Percentiles rank a stretch among this genome's conserved stretches.
Evolutionary conservation across 2,113 vertebrate species (phyloP).

Genomic region (Varanus komodoensis): DNA sequence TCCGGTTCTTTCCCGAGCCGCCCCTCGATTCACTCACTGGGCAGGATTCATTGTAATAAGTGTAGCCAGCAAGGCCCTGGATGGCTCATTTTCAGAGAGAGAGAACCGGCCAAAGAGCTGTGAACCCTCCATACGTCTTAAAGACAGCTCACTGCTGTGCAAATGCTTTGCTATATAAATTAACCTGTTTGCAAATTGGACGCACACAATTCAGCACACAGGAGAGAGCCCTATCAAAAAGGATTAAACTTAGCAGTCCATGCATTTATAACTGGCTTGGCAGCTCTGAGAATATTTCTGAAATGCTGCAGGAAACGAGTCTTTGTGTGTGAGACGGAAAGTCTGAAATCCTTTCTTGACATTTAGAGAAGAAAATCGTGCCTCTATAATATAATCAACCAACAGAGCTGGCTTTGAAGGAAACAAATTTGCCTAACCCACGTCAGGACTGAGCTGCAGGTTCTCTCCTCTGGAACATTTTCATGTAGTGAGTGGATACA

Average conservation of each 20-base stretch:
- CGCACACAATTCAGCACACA: neutral
- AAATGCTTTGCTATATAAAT: constrained; percentile 6
- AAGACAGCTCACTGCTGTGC: neutral
- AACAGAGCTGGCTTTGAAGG: neutral
- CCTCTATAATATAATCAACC: neutral
- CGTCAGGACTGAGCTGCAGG: neutral
- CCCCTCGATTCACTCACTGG: neutral
- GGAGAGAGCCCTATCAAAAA: neutral
- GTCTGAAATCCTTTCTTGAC: neutral
- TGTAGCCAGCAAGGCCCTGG: neutral
- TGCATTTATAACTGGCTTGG: neutral
- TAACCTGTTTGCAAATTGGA: constrained; percentile 15
- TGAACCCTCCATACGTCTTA: neutral
- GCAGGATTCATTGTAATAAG: neutral
- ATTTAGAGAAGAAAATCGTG: constrained; percentile 26
- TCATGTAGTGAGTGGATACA: neutral
- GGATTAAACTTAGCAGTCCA: neutral
- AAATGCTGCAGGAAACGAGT: neutral
- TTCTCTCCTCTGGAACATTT: neutral
- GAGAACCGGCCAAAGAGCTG: neutral
- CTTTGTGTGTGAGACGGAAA: neutral
- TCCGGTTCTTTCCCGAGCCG: neutral
- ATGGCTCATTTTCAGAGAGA: neutral
- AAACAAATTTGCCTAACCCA: neutral
- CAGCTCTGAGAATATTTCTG: neutral